Base-by-base conservation (phyloP, 1,140 invertebrate species). In the Drosophila sturtevanti region DNA sequence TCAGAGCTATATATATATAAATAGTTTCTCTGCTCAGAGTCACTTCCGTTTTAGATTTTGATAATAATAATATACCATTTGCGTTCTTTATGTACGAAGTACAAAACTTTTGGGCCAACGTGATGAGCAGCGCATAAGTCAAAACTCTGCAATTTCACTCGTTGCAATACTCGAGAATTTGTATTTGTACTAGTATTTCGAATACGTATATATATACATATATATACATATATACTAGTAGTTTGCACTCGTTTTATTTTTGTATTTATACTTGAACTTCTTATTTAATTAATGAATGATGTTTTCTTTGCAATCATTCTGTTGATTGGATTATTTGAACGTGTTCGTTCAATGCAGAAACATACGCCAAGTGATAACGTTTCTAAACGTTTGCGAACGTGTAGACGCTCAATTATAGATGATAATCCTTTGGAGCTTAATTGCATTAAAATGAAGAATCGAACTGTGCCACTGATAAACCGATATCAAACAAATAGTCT, bases 371-470 rank as follows among this genome's bases (percentile, higher is more conserved):
- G 58, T 31, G 52, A 69, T 65, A 54, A 71, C 71, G 69, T 66
- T 63, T 72, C 16, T 10, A 52, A 67, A 77, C 63, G 68, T 71
- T 48, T 22, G 58, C 58, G 76, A 64, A 79, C 64, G 18, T 78
- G 66, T 60, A 54, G 60, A 24, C 55, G 51, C 51, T 62, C 67
- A 66, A 78, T 78, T 63, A 81, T 68, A 63, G 21, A 65, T 44
- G 62, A 35, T 75, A 86, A 86, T 87, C 82, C 81, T 72, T 62
- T 21, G 75, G 31, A 75, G 51, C 31, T 63, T 52, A 16, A 44
- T 18, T 69, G 82, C 74, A 78, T 87, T 86, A 78, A 59, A 62
- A 38, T 24, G 56, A 22, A 60, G 2, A 52, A 70, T 54, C 35
- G 62, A 60, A 54, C 37, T 54, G 22, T 34, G 16, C 61, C 37